Percentiles rank a stretch among this genome's conserved stretches.
Conservation (phyloP, 23 tunicate species). For the Ciona savignyi region DNA sequence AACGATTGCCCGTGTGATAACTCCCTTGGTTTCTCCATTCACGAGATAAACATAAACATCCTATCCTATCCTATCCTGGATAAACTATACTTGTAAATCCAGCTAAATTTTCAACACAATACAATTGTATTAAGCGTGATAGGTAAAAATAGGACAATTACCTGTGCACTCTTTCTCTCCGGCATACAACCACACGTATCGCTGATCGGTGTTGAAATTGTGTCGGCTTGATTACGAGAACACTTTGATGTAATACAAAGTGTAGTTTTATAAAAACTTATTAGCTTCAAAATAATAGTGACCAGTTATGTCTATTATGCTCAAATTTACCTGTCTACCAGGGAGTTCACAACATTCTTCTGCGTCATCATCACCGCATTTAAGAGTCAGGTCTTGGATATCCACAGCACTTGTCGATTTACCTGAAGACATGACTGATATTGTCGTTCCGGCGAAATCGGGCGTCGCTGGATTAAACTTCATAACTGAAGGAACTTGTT, state of each 20-base stretch:
- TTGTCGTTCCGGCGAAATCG: conserved; percentile 8
- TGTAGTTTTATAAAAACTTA: no score
- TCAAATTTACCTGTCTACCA: no score
- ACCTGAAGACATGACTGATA: conserved; percentile 11
- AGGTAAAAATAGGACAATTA: no score
- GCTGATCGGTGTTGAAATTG: neutral
- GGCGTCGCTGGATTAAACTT: conserved; percentile 2
- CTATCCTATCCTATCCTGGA: no score
- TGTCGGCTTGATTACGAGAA: neutral
- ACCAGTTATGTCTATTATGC: no score
- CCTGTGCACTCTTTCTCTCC: conserved; percentile 19
- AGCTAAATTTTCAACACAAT: no score
- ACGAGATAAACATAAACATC: no score
- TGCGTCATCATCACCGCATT: conserved; percentile 19
- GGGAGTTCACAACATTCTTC: conserved; percentile 64
- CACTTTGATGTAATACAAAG: conserved; percentile 19
- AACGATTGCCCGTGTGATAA: no score
- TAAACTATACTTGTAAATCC: no score
- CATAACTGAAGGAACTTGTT: conserved; percentile 14
- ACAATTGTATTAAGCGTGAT: no score
- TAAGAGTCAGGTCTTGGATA: conserved; percentile 40
- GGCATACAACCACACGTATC: conserved; percentile 38
- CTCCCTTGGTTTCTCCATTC: no score
- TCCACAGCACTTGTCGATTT: conserved; percentile 24
- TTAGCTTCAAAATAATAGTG: no score